Evolutionary conservation across 2,797 vertebrate genomes (phyloP).

Genomic region (Anguilla anguilla): DNA sequence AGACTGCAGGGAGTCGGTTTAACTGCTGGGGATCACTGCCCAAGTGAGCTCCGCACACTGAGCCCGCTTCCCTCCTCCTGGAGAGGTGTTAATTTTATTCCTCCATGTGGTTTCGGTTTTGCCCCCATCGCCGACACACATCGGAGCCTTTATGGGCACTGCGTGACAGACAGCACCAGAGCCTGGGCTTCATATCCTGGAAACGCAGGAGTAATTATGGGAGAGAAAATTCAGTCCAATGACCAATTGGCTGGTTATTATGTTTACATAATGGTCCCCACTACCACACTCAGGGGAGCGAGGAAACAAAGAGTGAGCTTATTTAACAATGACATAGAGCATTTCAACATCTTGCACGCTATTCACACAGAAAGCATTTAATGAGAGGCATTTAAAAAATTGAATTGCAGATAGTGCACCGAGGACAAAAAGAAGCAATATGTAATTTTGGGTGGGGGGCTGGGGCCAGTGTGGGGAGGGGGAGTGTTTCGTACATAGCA

Average conservation of each 20-base stretch:
- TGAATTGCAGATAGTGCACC: slow-evolving; percentile 19
- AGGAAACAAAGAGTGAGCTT: slow-evolving; percentile 44
- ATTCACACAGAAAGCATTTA: slow-evolving; percentile 40
- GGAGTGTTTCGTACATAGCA: slow-evolving; percentile 29
- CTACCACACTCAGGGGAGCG: slow-evolving; percentile 44
- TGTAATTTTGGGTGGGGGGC: background rate
- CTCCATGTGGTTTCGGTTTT: slow-evolving; percentile 46
- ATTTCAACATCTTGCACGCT: slow-evolving; percentile 50
- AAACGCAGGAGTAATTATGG: slow-evolving; percentile 34
- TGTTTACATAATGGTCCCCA: slow-evolving; percentile 51
- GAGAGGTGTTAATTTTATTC: slow-evolving; percentile 54
- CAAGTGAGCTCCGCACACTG: slow-evolving; percentile 41
- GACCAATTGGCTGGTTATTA: slow-evolving; percentile 43
- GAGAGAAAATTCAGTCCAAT: slow-evolving; percentile 41
- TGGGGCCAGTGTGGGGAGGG: background rate
- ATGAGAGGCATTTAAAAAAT: slow-evolving; percentile 35
- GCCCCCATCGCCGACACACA: slow-evolving; percentile 27
- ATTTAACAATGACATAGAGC: slow-evolving; percentile 51
- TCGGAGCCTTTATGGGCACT: slow-evolving; percentile 43
- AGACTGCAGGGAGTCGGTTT: slow-evolving; percentile 59
- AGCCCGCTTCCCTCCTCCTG: slow-evolving; percentile 27
- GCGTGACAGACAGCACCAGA: slow-evolving; percentile 31
- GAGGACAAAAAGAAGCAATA: background rate
- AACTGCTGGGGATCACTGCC: slow-evolving; percentile 57
- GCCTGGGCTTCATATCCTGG: slow-evolving; percentile 24